Base-by-base conservation (phyloP, 2,113 vertebrate genomes). In the Marcusenius ussheri region DNA sequence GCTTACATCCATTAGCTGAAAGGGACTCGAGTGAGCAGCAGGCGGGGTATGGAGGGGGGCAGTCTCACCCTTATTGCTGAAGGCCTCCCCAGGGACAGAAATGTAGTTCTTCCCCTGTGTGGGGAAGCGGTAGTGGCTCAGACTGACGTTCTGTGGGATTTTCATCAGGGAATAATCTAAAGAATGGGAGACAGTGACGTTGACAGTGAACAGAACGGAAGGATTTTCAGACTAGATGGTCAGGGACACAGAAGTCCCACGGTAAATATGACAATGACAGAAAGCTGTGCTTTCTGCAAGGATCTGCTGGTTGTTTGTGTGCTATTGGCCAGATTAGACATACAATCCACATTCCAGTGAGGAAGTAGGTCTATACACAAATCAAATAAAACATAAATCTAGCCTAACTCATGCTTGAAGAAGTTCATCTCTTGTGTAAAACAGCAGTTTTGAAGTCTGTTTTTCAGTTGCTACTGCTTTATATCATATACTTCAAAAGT, bases 121-220 rank as follows among this genome's bases (percentile, higher is more conserved):
- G 0, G 98, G 98, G 90, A 99, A 99, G 77, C 98, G 97, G 92
- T 98, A 99, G 92, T 95, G 95, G 3, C 93, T 94, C 89, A 96
- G 70, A 5, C 97, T 97, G 93, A 95, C 92, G 90, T 92, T 92
- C 88, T 94, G 94, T 0, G 95, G 94, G 51, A 97, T 93, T 93
- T 96, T 98, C 93, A 95, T 94, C 95, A 99, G 92, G 0, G 96
- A 94, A 87, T 98, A 99, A 93, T 99, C 98, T 99, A 91, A 0
- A 88, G 74, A 45, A 50, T 91, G 88, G 35, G 19, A 91, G 89
- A 11, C 74, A 15, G 77, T 10, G 50, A 45, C 47, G 92, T 19
- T 80, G 46, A 8, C 13, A 91, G 90, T 90, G 91, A 87, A 93
- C 77, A 83, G 42, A 83, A 39, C 17, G 39, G 35, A 45, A 39